Evolutionary conservation across 2,888 invertebrate species (phyloP).

Genomic region (Adineta ricciae): DNA sequence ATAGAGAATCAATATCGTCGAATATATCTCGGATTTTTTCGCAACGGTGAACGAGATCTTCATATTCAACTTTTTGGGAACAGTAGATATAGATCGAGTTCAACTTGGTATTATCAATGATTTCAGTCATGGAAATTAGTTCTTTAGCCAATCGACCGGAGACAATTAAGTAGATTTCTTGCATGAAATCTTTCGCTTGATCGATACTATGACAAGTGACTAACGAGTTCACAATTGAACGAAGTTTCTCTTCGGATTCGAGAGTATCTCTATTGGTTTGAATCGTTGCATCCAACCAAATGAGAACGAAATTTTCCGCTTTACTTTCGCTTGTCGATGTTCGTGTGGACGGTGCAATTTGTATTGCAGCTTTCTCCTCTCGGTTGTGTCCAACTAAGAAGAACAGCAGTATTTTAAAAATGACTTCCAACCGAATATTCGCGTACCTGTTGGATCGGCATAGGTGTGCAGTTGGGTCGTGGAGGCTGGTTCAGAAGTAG

Average conservation of each 20-base stretch:
- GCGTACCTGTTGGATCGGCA: background rate
- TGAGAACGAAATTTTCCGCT: background rate
- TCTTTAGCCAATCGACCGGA: background rate
- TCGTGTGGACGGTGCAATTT: background rate
- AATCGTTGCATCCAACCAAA: background rate
- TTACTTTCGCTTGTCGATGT: background rate
- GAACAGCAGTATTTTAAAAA: too few species aligned
- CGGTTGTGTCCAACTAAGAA: background rate
- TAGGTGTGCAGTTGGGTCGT: background rate
- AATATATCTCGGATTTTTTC: background rate
- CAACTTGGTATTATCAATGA: background rate
- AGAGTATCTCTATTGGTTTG: background rate
- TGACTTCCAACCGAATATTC: background rate
- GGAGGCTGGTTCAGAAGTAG: background rate
- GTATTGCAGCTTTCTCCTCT: background rate
- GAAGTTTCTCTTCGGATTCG: background rate
- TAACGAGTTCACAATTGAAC: background rate
- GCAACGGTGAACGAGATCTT: background rate
- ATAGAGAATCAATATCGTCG: background rate
- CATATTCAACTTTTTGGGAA: background rate
- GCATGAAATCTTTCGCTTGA: background rate
- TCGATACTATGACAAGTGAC: background rate
- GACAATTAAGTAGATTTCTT: background rate
- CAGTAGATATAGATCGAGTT: background rate
- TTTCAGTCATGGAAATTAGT: background rate